Evolutionary conservation across 1,140 invertebrate species (phyloP), one percentile per base, ranked within the genome.

Genomic region (Dufourea novaeangliae): DNA sequence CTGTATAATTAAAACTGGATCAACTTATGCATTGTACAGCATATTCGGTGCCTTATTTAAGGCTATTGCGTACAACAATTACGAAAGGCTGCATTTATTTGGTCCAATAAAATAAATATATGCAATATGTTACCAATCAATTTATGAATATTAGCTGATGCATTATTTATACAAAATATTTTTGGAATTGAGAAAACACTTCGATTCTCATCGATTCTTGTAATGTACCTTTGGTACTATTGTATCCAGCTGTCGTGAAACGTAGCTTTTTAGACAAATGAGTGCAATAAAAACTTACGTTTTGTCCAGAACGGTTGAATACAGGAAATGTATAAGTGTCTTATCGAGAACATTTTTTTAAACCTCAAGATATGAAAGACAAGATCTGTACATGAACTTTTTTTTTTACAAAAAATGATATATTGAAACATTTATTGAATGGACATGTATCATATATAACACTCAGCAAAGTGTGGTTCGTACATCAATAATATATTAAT

Each of bases 271-370:
- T 62, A 52, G 11, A 78, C 22, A 54, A 77, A 34, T 79, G 67
- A 74, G 64, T 74, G 64, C 64, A 70, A 80, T 78, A 73, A 83
- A 78, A 27, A 34, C 41, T 75, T 62, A 32, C 52, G 22, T 79
- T 82, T 67, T 50, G n/a, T 59, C 27, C 22, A 22, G 17, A 68
- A 41, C 20, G 22, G 32, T 50, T 50, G 11, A 69, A 56, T 62
- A 44, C 57, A 72, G 10, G 1, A 56, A 78, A 66, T 52, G 27
- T 64, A 46, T 75, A 54, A 67, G 29, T 59, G 39, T 59, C 46
- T 63, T 56, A 61, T 12, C 34, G 41, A 63, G 22, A 39, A 72
- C 27, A 73, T 14, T 56, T 69, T 69, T 76, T 27, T 10, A 46
- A 56, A 52, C 27, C 17, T 32, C 27, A 57, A 32, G 17, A 50